These are phyloP conservation scores for Drosophila virilis DNA, from an alignment of 1,140 invertebrate species.

Conservation along the genomic window DNA sequence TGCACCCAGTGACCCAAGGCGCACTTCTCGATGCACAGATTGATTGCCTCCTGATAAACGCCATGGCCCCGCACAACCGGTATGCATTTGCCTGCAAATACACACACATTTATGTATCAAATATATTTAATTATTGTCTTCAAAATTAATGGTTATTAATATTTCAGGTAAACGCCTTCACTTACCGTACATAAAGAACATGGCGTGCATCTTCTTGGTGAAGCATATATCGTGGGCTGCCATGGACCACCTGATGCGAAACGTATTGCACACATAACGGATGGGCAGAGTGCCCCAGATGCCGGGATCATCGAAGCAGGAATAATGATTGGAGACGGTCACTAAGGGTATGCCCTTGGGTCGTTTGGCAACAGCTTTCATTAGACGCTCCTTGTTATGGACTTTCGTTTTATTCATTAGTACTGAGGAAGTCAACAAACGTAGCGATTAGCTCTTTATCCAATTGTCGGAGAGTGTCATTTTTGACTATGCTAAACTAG, in stretches of 20 bases:
- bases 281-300: constrained; percentile 94
- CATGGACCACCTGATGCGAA: constrained; percentile 95
- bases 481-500: no score
- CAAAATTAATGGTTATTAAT: no score
- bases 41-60: constrained; percentile 95
- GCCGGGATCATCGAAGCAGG: constrained; percentile 98
- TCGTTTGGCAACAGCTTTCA: constrained; percentile 88
- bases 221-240: constrained; percentile 99
- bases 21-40: constrained; percentile 95
- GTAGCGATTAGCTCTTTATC: no score
- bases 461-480: no score
- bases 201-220: constrained; percentile 92
- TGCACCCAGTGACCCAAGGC: constrained; percentile 97
- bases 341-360: constrained; percentile 92
- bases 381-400: constrained; percentile 91
- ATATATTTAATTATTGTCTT: background rate
- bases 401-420: constrained; percentile 91
- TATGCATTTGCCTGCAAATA: constrained; percentile 90
- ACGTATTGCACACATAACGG: constrained; percentile 87
- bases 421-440: constrained; percentile 15
- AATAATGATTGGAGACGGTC: constrained; percentile 97
- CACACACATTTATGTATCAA: background rate
- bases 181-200: constrained; percentile 95
- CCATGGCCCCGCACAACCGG: constrained; percentile 96
- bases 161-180: background rate